These are phyloP conservation scores for Tetropium fuscum DNA, from an alignment of 2,888 invertebrate genomes.

Conservation along the genomic window DNA sequence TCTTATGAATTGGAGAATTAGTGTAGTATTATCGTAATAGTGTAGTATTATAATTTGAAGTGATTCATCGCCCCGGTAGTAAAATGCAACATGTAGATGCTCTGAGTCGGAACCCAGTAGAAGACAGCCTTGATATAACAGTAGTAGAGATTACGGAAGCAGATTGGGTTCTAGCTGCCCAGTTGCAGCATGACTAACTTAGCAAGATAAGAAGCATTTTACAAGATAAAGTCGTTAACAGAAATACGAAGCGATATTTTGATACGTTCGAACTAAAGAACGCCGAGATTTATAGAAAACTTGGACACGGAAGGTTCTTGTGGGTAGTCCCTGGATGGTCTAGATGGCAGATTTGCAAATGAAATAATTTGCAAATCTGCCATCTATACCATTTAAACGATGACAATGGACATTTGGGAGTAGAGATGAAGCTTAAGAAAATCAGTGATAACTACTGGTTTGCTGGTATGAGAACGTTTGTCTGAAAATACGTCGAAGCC, in stretches of 20 bases:
- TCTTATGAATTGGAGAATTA: neutral
- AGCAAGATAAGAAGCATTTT: slow-evolving; percentile 1
- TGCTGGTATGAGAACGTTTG: no score
- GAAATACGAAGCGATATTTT: slow-evolving; percentile 3
- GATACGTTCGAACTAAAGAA: slow-evolving; percentile 2
- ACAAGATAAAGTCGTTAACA: neutral
- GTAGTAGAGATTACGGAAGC: neutral
- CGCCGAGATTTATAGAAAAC: slow-evolving; percentile 14
- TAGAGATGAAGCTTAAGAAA: no score
- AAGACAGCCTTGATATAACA: neutral
- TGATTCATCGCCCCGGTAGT: slow-evolving; percentile 7
- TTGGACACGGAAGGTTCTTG: neutral
- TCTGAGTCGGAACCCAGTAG: slow-evolving; percentile 3
- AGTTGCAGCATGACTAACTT: neutral
- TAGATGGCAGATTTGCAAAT: no score
- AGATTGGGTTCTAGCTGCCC: neutral
- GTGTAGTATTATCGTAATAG: neutral
- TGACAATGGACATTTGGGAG: no score
- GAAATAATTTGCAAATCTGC: no score
- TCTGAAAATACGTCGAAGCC: no score
- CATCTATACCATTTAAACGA: no score
- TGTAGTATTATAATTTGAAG: slow-evolving; percentile 2
- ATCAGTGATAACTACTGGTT: no score
- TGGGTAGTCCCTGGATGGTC: neutral
- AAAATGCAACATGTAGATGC: slow-evolving; percentile 14